phyloP scores from a whole-genome alignment of 2,888 invertebrate genomes.

The Phengaris arion region DNA sequence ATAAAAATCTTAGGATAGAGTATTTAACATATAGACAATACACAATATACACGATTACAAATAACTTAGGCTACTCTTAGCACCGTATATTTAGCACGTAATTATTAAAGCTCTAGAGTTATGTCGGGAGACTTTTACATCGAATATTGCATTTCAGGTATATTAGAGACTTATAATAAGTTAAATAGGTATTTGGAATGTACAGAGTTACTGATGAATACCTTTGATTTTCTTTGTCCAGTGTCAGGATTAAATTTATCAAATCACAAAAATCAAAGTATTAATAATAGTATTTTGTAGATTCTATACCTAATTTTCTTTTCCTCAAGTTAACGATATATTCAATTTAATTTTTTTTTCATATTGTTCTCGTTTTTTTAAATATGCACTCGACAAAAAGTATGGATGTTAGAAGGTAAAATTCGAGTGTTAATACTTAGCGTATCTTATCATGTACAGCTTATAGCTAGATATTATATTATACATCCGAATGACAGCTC shows the following conservation, averaged over 20 bases:
- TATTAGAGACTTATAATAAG: not conserved
- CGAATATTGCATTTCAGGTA: constrained; percentile 6
- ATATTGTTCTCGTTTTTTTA: not conserved
- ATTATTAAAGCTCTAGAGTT: constrained; percentile 24
- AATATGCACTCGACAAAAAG: not conserved
- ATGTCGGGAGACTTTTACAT: not conserved
- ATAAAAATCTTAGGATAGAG: constrained; percentile 14
- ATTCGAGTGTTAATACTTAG: not conserved
- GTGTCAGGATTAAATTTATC: no score
- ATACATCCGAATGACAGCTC: not conserved
- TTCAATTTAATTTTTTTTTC: not conserved
- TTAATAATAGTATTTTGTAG: no score
- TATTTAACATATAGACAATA: constrained; percentile 17
- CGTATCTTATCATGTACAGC: not conserved
- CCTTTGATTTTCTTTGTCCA: not conserved
- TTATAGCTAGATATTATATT: not conserved
- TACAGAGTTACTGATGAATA: not conserved
- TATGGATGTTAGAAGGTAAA: not conserved
- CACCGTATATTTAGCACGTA: constrained; percentile 26
- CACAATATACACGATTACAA: constrained; percentile 21
- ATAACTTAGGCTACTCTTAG: constrained; percentile 21
- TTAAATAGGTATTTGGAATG: constrained; percentile 11
- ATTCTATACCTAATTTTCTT: not conserved
- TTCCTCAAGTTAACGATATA: not conserved
- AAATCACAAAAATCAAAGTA: no score